Evolutionary conservation across 2,888 invertebrate genomes (phyloP), one percentile per base, ranked within the genome.

Genomic region (Mechanitis messenoides): DNA sequence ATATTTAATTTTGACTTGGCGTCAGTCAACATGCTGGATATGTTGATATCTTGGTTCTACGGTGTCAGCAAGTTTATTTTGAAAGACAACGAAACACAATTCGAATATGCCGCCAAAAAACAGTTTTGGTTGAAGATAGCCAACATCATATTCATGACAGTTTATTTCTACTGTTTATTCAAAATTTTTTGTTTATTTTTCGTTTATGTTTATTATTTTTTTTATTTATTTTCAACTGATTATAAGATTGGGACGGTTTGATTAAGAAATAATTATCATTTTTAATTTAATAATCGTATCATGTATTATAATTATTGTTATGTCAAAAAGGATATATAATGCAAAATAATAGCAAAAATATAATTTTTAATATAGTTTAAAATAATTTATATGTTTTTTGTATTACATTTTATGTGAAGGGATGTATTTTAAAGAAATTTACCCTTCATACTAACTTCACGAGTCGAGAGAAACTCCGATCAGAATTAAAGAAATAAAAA

Each of bases 1-100:
- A 72, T 77, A 7, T 77, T 66, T 53, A 67, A 71, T 45, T 74
- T 69, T 46, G 69, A 77, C 20, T 61, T 72, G 28, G 42, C 53
- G 0, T 58, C 61, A 0, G 54, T 77, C 0, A 63, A 71, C 4
- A 72, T 72, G 72, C 58, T 53, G 2, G 69, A 72, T 3, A 62
- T 62, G 1, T 60, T 71, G 0, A 11, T 68, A 0, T 60, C 70
- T 0, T 76, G 75, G 74, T 65, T 64, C 9, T 56, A 71, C 0
- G 76, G 77, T 0, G 50, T 74, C 0, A 64, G 75, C 20, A 74
- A 73, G 50, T 74, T 69, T 53, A 59, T 72, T 0, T 6, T 71
- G 0, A 72, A 71, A 58, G 74, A 74, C 42, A 72, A 69, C 0
- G 31, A 71, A 0, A 67, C 67, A 9, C 47, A 65, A 9, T 74